phyloP scores from a whole-genome alignment of 2,888 invertebrate genomes.

The Endotricha flammealis region DNA sequence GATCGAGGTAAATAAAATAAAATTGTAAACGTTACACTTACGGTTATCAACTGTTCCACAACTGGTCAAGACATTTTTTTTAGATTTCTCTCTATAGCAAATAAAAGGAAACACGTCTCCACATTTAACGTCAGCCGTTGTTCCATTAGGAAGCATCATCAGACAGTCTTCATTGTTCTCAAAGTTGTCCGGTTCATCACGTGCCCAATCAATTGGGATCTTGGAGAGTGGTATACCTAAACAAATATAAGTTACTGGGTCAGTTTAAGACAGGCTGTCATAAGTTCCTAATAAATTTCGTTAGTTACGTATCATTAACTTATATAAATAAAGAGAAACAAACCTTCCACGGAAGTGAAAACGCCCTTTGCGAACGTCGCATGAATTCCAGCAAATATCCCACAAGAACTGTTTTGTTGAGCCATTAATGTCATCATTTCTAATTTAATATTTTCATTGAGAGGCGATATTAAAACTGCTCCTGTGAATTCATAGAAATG shows the following conservation, averaged over 20 bases:
- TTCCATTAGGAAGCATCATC: slow-evolving; percentile 19
- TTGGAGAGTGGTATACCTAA: slow-evolving; percentile 22
- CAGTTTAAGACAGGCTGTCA: neutral
- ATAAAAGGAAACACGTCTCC: slow-evolving; percentile 24
- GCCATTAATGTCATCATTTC: neutral
- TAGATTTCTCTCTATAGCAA: slow-evolving; percentile 24
- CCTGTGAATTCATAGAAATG: no score
- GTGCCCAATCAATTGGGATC: slow-evolving; percentile 28
- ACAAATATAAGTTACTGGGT: neutral
- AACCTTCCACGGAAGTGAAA: neutral
- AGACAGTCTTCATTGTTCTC: slow-evolving; percentile 27
- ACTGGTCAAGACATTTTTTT: slow-evolving; percentile 15
- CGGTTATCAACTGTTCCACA: slow-evolving; percentile 32
- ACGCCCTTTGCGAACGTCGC: neutral
- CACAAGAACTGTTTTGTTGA: neutral
- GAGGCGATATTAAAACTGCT: neutral
- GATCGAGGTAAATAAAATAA: no score
- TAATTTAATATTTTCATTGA: neutral
- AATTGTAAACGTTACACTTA: slow-evolving; percentile 5
- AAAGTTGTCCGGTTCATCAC: slow-evolving; percentile 30
- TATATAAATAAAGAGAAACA: neutral
- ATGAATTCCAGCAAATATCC: neutral
- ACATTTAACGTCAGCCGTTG: slow-evolving; percentile 26
- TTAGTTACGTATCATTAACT: neutral
- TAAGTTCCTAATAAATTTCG: no score